Evolutionary conservation across 2,888 invertebrate genomes (phyloP), one percentile per base, ranked within the genome.

Genomic region (Tenthredo scrophulariae): DNA sequence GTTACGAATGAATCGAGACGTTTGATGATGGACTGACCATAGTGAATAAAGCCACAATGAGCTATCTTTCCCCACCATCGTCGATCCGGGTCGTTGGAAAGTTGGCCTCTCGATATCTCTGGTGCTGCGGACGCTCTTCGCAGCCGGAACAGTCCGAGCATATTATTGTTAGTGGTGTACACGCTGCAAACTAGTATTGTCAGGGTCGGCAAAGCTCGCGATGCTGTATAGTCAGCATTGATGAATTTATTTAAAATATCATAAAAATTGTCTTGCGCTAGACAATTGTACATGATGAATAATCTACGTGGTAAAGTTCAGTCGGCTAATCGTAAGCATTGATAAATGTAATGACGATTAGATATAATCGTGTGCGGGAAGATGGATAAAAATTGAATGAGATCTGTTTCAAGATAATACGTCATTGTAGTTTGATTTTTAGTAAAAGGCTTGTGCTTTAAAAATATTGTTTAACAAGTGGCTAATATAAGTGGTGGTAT

Each of bases 91-190:
- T 83, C 83, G 46, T 67, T 67, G 33, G 83, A 67, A 83, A 83
- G 67, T 43, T 83, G 83, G 83, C 65, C 83, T 83, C 67, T 67
- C 46, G 29, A 67, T 83, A 67, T 67, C 67, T 83, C n/a, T 18
- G 40, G 43, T 46, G n/a, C 9, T 26, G 26, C 26, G 3, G 15
- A 70, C 65, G 18, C 80, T 50, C 40, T 40, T 13, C 6, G 37
- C 40, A 37, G 15, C 62, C 58, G 40, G 50, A 37, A 62, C 26
- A 62, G 62, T 37, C 58, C 13, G 79, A 10, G 33, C 37, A n/a
- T 13, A 9, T 79, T 58, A 79, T 58, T 62, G 79, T 80, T 40
- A 37, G 10, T 37, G 40, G 80, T 80, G 40, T 22, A 40, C 33
- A 54, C 77, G 50, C 54, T 77, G 77, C 54, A 33, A 40, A 29